Evolutionary conservation across 1,140 invertebrate genomes (phyloP), one percentile per base, ranked within the genome.

Genomic region (Agrypnia vestita): DNA sequence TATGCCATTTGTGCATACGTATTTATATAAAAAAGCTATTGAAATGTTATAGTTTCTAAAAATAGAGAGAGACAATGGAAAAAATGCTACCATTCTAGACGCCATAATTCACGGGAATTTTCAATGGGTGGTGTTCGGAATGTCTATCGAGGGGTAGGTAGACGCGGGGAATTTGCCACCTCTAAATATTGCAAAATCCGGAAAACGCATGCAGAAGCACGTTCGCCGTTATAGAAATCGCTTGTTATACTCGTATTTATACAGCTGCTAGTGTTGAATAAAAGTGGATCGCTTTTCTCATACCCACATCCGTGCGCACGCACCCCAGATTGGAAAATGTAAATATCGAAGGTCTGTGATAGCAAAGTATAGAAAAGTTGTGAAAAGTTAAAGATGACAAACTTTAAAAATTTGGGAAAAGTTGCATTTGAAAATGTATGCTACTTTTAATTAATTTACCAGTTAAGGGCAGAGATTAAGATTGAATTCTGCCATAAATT

Each of bases 171-270:
- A 64, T 78, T 46, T 59, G 67, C 67, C 82, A 83, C 82, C 79
- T 80, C 76, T 78, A 79, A 80, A 83, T 83, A 83, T 78, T 80
- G 79, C 78, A 78, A 78, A 83, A 83, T 83, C 82, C 82, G 55
- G 76, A 72, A 76, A 83, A 80, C 78, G 76, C 79, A 80, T 83
- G 82, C 82, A 43, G 71, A 53, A 46, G 79, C 82, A 83, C 82
- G 82, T 83, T 82, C 76, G 49, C 75, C 62, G 78, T 83, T 83
- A 78, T 80, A 72, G 75, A 78, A 79, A 78, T 78, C 64, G 56
- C 73, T 69, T 79, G 71, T 76, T 56, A 72, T 76, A 72, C 44
- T 64, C 21, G 51, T 79, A 76, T 82, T 82, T 79, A 78, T 82
- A 77, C 77, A 76, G 72, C 74, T 76, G 78, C 71, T 71, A 73